These are phyloP conservation scores for Hirudinaria manillensis DNA, from an alignment of 2,888 invertebrate species.

Conservation along the genomic window DNA sequence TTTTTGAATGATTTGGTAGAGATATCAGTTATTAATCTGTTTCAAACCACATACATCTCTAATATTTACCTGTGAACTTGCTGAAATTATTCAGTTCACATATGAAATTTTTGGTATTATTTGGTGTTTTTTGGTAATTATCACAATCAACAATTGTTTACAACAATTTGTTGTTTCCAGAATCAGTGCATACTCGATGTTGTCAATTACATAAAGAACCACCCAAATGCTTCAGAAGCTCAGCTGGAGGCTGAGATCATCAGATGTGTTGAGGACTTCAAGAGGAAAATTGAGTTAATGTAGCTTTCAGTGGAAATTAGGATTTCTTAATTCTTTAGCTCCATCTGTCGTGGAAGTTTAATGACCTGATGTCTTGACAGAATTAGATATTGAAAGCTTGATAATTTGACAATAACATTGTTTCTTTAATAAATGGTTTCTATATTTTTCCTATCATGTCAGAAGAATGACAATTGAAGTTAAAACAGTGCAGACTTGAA, in stretches of 20 bases:
- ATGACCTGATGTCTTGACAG: too few species aligned
- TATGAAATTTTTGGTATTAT: background rate
- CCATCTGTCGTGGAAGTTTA: too few species aligned
- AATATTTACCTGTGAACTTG: background rate
- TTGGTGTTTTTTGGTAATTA: background rate
- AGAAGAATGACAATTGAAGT: too few species aligned
- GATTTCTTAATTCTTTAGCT: too few species aligned
- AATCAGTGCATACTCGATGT: slow-evolving; percentile 35
- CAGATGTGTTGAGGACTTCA: slow-evolving; percentile 32
- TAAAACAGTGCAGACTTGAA: too few species aligned
- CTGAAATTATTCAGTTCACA: background rate
- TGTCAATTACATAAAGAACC: slow-evolving; percentile 35
- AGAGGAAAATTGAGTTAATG: slow-evolving; percentile 31
- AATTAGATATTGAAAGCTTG: too few species aligned
- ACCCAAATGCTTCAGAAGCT: slow-evolving; percentile 35
- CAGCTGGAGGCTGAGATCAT: slow-evolving; percentile 33
- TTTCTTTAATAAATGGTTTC: too few species aligned
- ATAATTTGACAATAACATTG: too few species aligned
- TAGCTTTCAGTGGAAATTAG: background rate
- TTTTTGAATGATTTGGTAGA: background rate
- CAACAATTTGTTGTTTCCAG: slow-evolving; percentile 25
- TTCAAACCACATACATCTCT: background rate
- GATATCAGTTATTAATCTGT: background rate
- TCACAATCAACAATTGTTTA: background rate
- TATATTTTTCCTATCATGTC: too few species aligned